Evolutionary conservation across 2,888 invertebrate species (phyloP).

Genomic region (Corbicula japonica): DNA sequence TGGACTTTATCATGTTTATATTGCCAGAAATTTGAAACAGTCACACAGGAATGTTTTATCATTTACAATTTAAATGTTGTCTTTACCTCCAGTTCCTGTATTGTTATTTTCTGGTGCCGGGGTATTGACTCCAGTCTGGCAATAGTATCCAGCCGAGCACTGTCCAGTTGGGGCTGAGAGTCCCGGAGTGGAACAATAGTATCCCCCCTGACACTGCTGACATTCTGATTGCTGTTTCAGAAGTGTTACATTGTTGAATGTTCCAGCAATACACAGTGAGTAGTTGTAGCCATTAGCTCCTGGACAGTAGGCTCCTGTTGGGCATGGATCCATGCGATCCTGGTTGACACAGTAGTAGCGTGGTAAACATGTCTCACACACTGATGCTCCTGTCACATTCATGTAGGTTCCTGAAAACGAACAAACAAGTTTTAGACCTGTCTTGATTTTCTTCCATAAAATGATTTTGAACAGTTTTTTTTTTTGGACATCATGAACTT

Average conservation of each 20-base stretch:
- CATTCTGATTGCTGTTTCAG: slow-evolving; percentile 75
- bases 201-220: slow-evolving; percentile 79
- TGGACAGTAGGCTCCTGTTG: slow-evolving; percentile 81
- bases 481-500: too few species aligned
- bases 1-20: too few species aligned
- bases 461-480: too few species aligned
- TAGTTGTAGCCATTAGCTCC: slow-evolving; percentile 82
- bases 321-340: slow-evolving; percentile 81
- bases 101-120: slow-evolving; percentile 80
- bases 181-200: slow-evolving; percentile 77
- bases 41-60: too few species aligned
- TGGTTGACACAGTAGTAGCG: slow-evolving; percentile 84
- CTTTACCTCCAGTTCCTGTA: slow-evolving; percentile 83
- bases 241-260: slow-evolving; percentile 78
- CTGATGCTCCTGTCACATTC: slow-evolving; percentile 82
- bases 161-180: slow-evolving; percentile 70
- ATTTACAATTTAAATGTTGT: too few species aligned
- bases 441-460: too few species aligned
- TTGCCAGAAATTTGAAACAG: too few species aligned
- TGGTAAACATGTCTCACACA: slow-evolving; percentile 82
- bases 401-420: slow-evolving; percentile 81
- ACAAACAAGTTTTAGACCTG: too few species aligned
- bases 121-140: slow-evolving; percentile 79
- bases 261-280: slow-evolving; percentile 81
- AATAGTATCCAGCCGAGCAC: slow-evolving; percentile 80